These are phyloP conservation scores for Zeugodacus cucurbitae DNA, from an alignment of 1,140 invertebrate species.

Conservation along the genomic window DNA sequence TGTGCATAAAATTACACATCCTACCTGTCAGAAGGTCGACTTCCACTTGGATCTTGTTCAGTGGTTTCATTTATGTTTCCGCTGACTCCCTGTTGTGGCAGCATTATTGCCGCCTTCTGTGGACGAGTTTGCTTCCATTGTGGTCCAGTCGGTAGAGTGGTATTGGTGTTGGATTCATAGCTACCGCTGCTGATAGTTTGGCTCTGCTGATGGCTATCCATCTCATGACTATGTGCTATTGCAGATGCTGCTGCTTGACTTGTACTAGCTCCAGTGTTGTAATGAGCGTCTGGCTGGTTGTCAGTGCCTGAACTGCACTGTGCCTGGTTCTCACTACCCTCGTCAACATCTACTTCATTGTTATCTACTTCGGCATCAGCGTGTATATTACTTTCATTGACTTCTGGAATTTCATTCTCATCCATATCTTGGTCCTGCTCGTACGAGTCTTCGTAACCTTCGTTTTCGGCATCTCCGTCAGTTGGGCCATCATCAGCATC, in stretches of 20 bases:
- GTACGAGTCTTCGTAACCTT: conserved; percentile 71
- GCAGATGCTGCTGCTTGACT: conserved; percentile 47
- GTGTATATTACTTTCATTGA: conserved; percentile 58
- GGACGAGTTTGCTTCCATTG: conserved; percentile 54
- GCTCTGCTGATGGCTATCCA: conserved; percentile 64
- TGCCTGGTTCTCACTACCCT: conserved; percentile 71
- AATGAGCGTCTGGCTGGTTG: conserved; percentile 48
- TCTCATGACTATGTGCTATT: conserved; percentile 41
- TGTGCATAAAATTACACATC: not conserved
- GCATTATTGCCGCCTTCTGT: conserved; percentile 44
- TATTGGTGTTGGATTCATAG: conserved; percentile 50
- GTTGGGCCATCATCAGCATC: conserved; percentile 66
- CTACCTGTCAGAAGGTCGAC: conserved; percentile 82
- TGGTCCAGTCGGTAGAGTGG: conserved; percentile 41
- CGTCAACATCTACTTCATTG: conserved; percentile 77
- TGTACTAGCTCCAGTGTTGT: conserved; percentile 62
- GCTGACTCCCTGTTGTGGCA: conserved; percentile 43
- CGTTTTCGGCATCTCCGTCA: conserved; percentile 68
- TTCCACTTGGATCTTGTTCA: conserved; percentile 76
- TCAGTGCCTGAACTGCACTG: conserved; percentile 49
- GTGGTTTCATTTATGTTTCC: conserved; percentile 66
- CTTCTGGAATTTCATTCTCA: conserved; percentile 63
- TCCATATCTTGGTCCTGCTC: conserved; percentile 69
- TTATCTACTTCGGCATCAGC: conserved; percentile 66
- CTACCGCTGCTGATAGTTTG: conserved; percentile 71